These are phyloP conservation scores for Acanthopagrus latus DNA, from an alignment of 2,797 vertebrate species.

Conservation along the genomic window DNA sequence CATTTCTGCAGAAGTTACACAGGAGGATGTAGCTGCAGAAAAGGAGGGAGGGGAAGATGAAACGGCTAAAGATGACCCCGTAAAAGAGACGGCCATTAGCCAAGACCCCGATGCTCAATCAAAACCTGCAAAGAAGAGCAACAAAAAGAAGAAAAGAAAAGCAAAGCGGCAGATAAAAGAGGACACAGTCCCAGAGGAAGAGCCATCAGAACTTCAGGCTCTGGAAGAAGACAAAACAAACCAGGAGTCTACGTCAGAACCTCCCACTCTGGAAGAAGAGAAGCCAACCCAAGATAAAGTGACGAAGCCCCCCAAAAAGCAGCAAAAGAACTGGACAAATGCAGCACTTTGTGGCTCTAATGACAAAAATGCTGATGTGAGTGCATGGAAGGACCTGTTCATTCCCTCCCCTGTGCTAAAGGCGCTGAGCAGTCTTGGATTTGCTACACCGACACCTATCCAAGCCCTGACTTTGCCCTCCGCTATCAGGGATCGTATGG, in stretches of 20 bases:
- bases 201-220: conserved; percentile 27
- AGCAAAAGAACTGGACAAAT: conserved; percentile 90
- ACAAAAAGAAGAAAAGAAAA: conserved; percentile 67
- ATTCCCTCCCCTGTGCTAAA: conserved; percentile 90
- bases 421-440: conserved; percentile 92
- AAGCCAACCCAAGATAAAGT: conserved; percentile 31
- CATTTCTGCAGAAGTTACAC: conserved; percentile 11
- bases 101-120: conserved; percentile 10
- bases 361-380: conserved; percentile 85
- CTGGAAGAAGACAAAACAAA: conserved; percentile 17
- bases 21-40: conserved; percentile 18
- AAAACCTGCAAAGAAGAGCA: conserved; percentile 55
- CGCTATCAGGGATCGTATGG: conserved; percentile 94
- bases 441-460: conserved; percentile 93
- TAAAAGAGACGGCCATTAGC: neutral
- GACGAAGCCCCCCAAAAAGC: conserved; percentile 72
- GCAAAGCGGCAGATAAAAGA: conserved; percentile 16
- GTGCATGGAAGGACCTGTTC: conserved; percentile 93
- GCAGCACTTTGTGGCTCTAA: conserved; percentile 68
- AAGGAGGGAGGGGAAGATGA: conserved; percentile 29
- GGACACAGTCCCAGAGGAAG: neutral
- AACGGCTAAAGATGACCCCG: conserved; percentile 19
- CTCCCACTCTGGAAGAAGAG: conserved; percentile 11
- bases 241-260: conserved; percentile 28
- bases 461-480: conserved; percentile 92